Conservation (phyloP, 1,140 invertebrate genomes). For the Platyura marginata region DNA sequence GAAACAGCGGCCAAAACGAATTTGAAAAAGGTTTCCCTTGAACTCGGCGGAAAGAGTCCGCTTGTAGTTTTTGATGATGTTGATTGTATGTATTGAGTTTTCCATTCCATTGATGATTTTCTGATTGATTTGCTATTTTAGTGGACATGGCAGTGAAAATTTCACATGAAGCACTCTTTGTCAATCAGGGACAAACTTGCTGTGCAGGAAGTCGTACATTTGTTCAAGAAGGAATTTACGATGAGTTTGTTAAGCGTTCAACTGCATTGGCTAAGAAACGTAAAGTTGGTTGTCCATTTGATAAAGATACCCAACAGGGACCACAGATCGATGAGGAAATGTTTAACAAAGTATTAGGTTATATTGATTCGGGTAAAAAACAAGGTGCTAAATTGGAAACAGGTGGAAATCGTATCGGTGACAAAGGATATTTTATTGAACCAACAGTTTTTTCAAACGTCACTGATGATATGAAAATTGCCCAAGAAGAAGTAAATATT, state of each 20-base stretch:
- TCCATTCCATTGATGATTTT: too few species aligned
- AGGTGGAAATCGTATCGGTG: constrained; percentile 49
- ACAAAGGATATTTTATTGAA: constrained; percentile 66
- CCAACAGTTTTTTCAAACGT: constrained; percentile 85
- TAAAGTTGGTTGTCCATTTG: constrained; percentile 69
- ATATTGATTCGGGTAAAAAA: constrained; percentile 58
- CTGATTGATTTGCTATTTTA: too few species aligned
- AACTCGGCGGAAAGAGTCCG: constrained; percentile 82
- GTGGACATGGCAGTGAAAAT: constrained; percentile 61
- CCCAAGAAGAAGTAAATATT: constrained; percentile 59
- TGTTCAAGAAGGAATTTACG: constrained; percentile 75
- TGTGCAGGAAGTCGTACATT: constrained; percentile 80
- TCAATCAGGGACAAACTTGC: constrained; percentile 81
- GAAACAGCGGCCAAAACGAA: constrained; percentile 53
- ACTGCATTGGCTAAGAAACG: constrained; percentile 42
- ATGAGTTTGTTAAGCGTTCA: constrained; percentile 45
- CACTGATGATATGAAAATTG: constrained; percentile 69
- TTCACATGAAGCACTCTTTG: constrained; percentile 60
- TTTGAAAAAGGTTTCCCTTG: constrained; percentile 67
- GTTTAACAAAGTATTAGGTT: constrained; percentile 51
- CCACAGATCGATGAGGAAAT: constrained; percentile 69
- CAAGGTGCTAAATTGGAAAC: constrained; percentile 62
- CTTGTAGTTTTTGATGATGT: constrained; percentile 69
- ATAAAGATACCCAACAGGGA: constrained; percentile 41
- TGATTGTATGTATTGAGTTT: too few species aligned